Evolutionary conservation across 2,113 vertebrate genomes (phyloP).

Genomic region (Dipodomys spectabilis): DNA sequence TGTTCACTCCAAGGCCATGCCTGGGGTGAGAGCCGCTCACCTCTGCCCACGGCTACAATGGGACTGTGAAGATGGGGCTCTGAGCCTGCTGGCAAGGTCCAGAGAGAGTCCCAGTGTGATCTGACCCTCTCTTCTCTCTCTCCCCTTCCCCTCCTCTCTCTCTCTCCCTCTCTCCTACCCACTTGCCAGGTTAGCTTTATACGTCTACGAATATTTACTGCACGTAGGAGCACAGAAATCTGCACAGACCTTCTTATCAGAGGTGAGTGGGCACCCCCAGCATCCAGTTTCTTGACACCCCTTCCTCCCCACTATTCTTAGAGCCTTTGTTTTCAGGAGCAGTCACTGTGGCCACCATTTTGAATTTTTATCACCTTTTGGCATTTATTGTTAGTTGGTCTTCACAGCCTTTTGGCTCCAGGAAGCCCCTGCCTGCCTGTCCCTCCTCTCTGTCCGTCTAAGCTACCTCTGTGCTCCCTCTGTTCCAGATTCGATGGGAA

Average conservation of each 20-base stretch:
- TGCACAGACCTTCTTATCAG: conserved; percentile 98
- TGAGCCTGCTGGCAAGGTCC: conserved; percentile 50
- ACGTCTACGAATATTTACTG: conserved; percentile 98
- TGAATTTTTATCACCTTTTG: conserved; percentile 88
- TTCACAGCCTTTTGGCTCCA: conserved; percentile 73
- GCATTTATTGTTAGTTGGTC: conserved; percentile 86
- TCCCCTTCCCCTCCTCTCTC: neutral
- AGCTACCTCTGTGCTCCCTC: conserved; percentile 68
- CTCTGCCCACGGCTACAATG: conserved; percentile 48
- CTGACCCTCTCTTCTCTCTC: conserved; percentile 44
- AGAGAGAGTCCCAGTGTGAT: neutral
- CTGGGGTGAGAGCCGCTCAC: neutral
- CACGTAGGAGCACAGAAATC: conserved; percentile 99
- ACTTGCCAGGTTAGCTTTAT: conserved; percentile 93
- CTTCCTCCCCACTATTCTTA: conserved; percentile 69
- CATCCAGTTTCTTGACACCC: conserved; percentile 77
- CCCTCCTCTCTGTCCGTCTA: conserved; percentile 35
- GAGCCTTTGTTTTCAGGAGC: conserved; percentile 85
- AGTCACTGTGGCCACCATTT: conserved; percentile 87
- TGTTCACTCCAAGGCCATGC: neutral
- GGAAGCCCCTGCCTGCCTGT: conserved; percentile 27
- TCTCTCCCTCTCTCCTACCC: neutral
- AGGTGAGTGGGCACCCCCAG: conserved; percentile 88
- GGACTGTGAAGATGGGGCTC: conserved; percentile 38
- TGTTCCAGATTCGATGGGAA: conserved; percentile 96